phyloP scores from a whole-genome alignment of 2,113 vertebrate genomes.

The Mus pahari region DNA sequence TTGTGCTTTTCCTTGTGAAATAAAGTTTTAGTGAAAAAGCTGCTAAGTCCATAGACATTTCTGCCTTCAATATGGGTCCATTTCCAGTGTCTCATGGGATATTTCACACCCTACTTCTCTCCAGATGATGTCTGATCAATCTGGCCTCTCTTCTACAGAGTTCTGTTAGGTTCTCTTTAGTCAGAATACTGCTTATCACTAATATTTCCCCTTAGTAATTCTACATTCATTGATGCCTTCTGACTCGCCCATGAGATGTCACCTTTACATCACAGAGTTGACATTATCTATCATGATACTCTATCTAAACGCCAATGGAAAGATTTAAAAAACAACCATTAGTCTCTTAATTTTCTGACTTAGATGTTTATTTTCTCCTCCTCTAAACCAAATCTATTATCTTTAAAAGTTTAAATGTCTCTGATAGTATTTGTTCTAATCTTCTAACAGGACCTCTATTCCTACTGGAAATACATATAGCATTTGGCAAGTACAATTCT shows the following conservation, averaged over 20 bases:
- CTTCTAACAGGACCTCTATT: background rate
- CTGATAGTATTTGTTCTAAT: background rate
- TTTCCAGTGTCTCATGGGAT: background rate
- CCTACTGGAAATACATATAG: background rate
- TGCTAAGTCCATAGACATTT: background rate
- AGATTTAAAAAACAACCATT: background rate
- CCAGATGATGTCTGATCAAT: background rate
- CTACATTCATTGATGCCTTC: background rate
- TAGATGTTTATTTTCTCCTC: background rate
- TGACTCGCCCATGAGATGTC: background rate
- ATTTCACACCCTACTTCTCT: no score
- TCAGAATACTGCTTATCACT: background rate
- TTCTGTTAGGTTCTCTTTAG: background rate
- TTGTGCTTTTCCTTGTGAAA: background rate
- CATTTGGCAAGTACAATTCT: slow-evolving; percentile 5
- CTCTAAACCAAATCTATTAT: background rate
- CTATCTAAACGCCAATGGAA: background rate
- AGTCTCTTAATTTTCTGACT: background rate
- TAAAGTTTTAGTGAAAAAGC: background rate
- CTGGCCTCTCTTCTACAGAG: background rate
- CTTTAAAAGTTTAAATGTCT: background rate
- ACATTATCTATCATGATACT: background rate
- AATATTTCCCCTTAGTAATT: background rate
- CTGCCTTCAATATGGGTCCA: background rate
- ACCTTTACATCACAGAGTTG: background rate